Evolutionary conservation across 2,797 vertebrate genomes (phyloP), one percentile per base, ranked within the genome.

Genomic region (Acropternis orthonyx): DNA sequence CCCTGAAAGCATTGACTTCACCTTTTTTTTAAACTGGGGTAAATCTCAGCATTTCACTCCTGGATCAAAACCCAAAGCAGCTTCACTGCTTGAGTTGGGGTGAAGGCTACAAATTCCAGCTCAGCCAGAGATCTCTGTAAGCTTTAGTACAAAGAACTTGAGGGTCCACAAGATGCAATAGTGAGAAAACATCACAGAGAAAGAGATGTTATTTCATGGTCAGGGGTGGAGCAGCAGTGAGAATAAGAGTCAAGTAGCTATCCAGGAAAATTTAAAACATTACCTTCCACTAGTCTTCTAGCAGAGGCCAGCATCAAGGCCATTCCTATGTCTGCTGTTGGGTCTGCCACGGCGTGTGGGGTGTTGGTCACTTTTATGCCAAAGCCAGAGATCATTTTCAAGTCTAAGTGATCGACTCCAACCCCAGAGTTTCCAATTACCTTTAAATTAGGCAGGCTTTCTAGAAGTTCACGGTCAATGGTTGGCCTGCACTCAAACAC

Each of bases 261-360:
- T 21, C 12, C 27, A 71, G 21, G 27, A 51, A 80, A 73, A 88
- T 37, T 30, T 28, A 54, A 75, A 68, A 41, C 32, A 43, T 96
- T 97, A 98, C 98, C 98, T 97, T 98, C 97, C 15, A 98, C 34
- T 8, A 98, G 89, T 58, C 97, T 98, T 74, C 98, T 97, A 37
- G 98, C 98, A 61, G 98, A 97, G 21, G 98, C 98, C 69, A 99
- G 94, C 96, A 98, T 97, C 83, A 98, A 84, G 22, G 97, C 96
- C 97, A 98, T 98, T 37, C 97, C 98, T 28, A 98, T 85, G 72
- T 98, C 98, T 49, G 98, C 98, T 12, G 98, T 98, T 44, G 98
- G 87, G 56, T 97, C 98, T 2, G 97, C 97, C 56, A 98, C 98
- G 0, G 98, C 96, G 1, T 95, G 79, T 0, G 98, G 98, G 8